These are phyloP conservation scores for Tenebrio molitor DNA, from an alignment of 1,140 invertebrate genomes.

Conservation along the genomic window DNA sequence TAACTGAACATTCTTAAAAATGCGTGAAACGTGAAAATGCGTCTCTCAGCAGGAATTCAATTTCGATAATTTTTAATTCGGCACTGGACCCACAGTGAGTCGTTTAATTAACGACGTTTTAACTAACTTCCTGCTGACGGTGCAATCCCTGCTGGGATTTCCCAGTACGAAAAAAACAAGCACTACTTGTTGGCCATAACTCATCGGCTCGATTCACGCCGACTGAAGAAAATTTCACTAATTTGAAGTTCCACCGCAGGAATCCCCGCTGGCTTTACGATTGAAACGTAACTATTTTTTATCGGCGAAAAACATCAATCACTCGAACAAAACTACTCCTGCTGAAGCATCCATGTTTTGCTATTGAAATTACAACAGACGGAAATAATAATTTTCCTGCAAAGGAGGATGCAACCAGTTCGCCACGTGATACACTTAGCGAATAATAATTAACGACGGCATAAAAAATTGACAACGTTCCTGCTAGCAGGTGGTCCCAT, in stretches of 20 bases:
- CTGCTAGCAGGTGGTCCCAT: slow-evolving; percentile 20
- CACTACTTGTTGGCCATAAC: neutral
- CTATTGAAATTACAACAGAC: too few species aligned
- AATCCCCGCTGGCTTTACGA: neutral
- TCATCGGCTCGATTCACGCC: neutral
- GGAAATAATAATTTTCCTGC: too few species aligned
- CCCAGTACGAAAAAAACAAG: neutral
- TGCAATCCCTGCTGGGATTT: neutral
- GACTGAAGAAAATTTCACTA: neutral
- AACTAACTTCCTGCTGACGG: neutral
- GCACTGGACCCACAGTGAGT: too few species aligned
- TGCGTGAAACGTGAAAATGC: neutral
- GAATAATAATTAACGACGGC: neutral
- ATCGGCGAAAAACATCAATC: neutral
- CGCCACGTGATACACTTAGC: neutral
- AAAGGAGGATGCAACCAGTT: slow-evolving; percentile 13
- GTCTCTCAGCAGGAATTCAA: neutral
- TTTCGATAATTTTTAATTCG: too few species aligned
- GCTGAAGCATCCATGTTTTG: too few species aligned
- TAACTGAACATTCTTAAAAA: neutral
- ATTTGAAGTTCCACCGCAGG: neutral
- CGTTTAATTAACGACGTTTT: neutral
- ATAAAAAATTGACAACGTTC: slow-evolving; percentile 31
- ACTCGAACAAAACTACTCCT: too few species aligned
- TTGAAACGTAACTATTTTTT: slow-evolving; percentile 10